phyloP scores from a whole-genome alignment of 2,113 vertebrate genomes.

The Ageneiosus marmoratus region DNA sequence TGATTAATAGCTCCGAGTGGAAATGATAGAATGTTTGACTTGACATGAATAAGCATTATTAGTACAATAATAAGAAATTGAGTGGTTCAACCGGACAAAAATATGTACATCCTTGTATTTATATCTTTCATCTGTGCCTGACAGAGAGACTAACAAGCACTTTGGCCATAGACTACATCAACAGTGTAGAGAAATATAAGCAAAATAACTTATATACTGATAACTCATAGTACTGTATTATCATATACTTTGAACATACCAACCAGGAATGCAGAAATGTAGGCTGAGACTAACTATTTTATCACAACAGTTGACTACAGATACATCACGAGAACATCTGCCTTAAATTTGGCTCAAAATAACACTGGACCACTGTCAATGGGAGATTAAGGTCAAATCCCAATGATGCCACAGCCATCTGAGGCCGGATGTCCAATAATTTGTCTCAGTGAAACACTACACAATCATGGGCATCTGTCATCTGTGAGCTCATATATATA shows the following conservation, averaged over 20 bases:
- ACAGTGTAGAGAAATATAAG: slow-evolving; percentile 1
- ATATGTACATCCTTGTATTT: slow-evolving; percentile 8
- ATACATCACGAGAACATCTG: neutral
- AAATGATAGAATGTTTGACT: slow-evolving; percentile 4
- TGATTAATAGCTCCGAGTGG: neutral
- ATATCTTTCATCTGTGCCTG: neutral
- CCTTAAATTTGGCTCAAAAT: neutral
- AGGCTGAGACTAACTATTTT: neutral
- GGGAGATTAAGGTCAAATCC: neutral
- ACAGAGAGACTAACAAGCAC: neutral
- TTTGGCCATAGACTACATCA: neutral
- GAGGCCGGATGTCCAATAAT: neutral
- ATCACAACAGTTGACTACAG: neutral
- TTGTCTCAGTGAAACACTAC: neutral
- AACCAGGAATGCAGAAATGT: neutral
- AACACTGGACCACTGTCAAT: neutral
- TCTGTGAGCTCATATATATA: neutral
- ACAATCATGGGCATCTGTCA: neutral
- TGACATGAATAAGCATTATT: slow-evolving; percentile 40
- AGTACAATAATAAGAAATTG: slow-evolving; percentile 19
- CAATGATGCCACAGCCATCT: neutral
- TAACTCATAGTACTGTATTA: neutral
- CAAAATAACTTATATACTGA: neutral
- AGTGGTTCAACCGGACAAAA: slow-evolving; percentile 12
- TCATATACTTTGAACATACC: neutral